Base-by-base conservation (phyloP, 2,113 vertebrate genomes). In the Larimichthys polyactis region DNA sequence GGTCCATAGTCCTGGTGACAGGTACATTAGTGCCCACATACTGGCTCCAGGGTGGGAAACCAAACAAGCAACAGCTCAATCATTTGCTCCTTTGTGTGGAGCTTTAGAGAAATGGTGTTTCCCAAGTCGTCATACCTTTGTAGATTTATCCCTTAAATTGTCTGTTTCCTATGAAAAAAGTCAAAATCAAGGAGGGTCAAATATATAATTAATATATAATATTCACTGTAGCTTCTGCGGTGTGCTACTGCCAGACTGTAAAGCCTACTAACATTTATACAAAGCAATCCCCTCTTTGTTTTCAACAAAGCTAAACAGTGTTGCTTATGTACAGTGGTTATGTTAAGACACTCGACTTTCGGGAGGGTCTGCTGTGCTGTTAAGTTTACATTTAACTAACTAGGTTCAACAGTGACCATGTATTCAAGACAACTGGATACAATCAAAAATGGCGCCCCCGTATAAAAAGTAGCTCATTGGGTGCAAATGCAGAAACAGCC, bases 1-100 rank as follows among this genome's bases (percentile, higher is more conserved):
- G 75, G 84, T 89, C 89, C 74, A 59, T 43, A 63, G 84, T 64
- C 70, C 40, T 60, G 52, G 17, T 86, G 87, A 91, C 86, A 87
- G 82, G 69, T 82, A 84, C 80, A 87, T 91, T 82, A 85, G 82
- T 66, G 64, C 51, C 74, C 78, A 65, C 81, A 71, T 62, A 16
- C 40, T 59, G 44, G 78, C 79, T 87, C 29, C 72, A 43, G 65
- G 75, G 36, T 79, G 85, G 75, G 69, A 89, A 84, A 83, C 78
- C 22, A 90, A 91, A 88, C 60, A 79, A 64, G 22, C 24, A 72
- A 54, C 59, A 60, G 78, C 29, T 91, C 80, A 82, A 65, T 91
- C 83, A 82, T 58, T 20, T 12, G 20, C 4, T 54, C 48, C 63
- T 86, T 91, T 89, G 86, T 84, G 58, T 52, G 57, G 48, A 52